These are phyloP conservation scores for Salpingus planirostris DNA, from an alignment of 2,888 invertebrate species.

Conservation along the genomic window DNA sequence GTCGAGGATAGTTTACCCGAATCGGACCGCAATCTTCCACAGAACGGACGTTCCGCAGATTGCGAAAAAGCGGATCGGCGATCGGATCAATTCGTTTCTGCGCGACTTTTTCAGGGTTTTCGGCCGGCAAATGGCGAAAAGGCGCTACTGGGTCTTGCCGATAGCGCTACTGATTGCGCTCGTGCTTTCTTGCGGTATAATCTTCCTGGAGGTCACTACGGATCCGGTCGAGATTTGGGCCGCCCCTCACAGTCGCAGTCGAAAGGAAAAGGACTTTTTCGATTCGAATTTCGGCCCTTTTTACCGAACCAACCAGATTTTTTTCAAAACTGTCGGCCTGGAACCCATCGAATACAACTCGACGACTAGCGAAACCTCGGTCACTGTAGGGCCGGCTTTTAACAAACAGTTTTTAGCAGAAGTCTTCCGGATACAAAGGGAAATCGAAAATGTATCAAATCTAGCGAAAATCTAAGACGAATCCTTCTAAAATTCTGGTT, in stretches of 20 bases:
- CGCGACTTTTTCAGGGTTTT: slow-evolving; percentile 40
- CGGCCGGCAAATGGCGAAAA: slow-evolving; percentile 57
- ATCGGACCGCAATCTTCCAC: neutral
- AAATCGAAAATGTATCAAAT: slow-evolving; percentile 48
- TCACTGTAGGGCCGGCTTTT: slow-evolving; percentile 74
- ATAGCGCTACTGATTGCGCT: slow-evolving; percentile 53
- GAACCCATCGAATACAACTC: slow-evolving; percentile 35
- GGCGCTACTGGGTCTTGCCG: slow-evolving; percentile 57
- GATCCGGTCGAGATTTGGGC: slow-evolving; percentile 95
- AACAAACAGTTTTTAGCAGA: slow-evolving; percentile 63
- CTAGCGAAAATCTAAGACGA: neutral
- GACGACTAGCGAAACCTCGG: slow-evolving; percentile 26
- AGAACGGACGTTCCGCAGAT: neutral
- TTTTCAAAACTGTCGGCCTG: slow-evolving; percentile 57
- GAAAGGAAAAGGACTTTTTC: slow-evolving; percentile 78
- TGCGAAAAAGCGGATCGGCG: slow-evolving; percentile 7
- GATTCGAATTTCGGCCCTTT: slow-evolving; percentile 83
- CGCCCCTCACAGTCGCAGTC: slow-evolving; percentile 66
- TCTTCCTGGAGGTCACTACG: slow-evolving; percentile 63
- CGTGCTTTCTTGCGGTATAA: slow-evolving; percentile 58
- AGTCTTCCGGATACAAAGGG: slow-evolving; percentile 60
- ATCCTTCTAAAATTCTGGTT: too few species aligned
- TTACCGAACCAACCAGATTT: slow-evolving; percentile 83
- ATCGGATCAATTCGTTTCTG: slow-evolving; percentile 26
- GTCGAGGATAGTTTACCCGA: neutral